Conservation (phyloP, 2,888 invertebrate species). For the Eubasilissa splendida region DNA sequence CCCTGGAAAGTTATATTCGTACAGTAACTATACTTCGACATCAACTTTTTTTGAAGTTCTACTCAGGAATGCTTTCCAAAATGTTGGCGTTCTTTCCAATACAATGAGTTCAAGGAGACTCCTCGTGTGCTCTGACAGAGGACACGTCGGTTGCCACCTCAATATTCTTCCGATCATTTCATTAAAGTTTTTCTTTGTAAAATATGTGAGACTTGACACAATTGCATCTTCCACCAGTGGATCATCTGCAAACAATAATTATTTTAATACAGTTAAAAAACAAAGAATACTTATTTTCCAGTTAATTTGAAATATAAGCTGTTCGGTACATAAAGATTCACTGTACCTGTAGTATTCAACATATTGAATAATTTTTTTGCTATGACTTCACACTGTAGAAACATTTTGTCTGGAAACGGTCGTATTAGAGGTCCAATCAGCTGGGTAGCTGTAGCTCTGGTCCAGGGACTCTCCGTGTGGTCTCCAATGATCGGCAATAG, state of each 20-base stretch:
- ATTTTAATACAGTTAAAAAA: constrained; percentile 1
- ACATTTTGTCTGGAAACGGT: constrained; percentile 69
- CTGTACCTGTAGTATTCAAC: constrained; percentile 65
- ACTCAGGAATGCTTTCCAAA: constrained; percentile 62
- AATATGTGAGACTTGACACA: constrained; percentile 64
- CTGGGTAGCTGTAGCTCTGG: constrained; percentile 65
- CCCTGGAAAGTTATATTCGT: too few relatives aligned
- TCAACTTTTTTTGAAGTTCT: constrained; percentile 26
- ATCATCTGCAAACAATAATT: constrained; percentile 63
- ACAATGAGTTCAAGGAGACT: constrained; percentile 63
- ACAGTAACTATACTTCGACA: neutral
- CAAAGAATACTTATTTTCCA: too few relatives aligned
- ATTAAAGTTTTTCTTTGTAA: constrained; percentile 64
- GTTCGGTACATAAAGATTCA: neutral
- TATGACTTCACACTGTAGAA: constrained; percentile 66
- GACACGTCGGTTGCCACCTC: constrained; percentile 62
- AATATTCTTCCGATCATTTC: constrained; percentile 63
- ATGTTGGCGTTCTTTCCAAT: constrained; percentile 62
- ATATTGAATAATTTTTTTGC: constrained; percentile 65
- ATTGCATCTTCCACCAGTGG: constrained; percentile 66
- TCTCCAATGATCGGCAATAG: constrained; percentile 66
- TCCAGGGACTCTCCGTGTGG: constrained; percentile 60
- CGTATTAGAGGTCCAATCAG: constrained; percentile 67
- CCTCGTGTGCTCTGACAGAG: constrained; percentile 64
- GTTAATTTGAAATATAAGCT: too few relatives aligned